Conservation (phyloP, 2,113 vertebrate genomes). For the Bothrops jararaca region DNA sequence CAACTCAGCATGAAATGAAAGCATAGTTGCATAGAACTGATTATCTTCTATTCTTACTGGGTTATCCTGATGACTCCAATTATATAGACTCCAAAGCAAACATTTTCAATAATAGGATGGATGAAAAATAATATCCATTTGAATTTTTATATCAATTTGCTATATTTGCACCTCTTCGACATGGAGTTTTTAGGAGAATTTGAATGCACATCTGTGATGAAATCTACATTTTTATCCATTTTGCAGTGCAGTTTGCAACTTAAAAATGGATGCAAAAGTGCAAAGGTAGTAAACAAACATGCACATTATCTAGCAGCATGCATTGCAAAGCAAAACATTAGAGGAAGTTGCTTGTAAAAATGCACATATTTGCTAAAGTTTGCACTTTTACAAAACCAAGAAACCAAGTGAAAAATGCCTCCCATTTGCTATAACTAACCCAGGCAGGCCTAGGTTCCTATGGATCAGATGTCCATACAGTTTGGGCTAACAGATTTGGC, state of each 20-base stretch:
- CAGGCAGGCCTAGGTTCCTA: neutral
- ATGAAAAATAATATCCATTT: neutral
- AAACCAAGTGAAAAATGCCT: neutral
- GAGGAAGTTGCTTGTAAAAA: neutral
- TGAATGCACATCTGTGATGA: neutral
- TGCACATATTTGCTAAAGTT: neutral
- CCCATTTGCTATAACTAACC: neutral
- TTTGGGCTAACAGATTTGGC: neutral
- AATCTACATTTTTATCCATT: neutral
- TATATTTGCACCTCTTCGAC: neutral
- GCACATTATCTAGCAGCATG: neutral
- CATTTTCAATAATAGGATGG: neutral
- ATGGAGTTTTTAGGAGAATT: neutral
- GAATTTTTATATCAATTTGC: neutral
- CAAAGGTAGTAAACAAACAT: neutral
- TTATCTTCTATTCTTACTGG: neutral
- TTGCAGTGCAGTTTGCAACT: neutral
- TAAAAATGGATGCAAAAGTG: neutral
- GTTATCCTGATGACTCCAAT: neutral
- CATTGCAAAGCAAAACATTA: neutral
- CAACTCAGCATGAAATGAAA: neutral
- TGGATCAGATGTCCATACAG: neutral
- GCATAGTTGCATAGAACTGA: neutral
- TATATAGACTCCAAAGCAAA: neutral
- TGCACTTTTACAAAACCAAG: neutral